Evolutionary conservation across 2,113 vertebrate genomes (phyloP).

Genomic region (Bettongia penicillata): DNA sequence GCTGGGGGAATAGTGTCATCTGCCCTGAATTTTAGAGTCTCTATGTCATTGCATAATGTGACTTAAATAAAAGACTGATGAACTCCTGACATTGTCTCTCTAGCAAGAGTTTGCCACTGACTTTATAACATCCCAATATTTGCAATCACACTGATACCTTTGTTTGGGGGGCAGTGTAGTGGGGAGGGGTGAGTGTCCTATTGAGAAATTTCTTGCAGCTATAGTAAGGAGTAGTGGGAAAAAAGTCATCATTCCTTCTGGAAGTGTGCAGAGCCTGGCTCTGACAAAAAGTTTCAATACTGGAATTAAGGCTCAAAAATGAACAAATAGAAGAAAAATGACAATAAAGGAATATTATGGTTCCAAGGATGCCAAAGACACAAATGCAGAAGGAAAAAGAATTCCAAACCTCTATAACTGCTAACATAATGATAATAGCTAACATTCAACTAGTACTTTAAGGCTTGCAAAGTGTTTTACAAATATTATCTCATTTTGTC

Average conservation of each 20-base stretch:
- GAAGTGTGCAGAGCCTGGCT: neutral
- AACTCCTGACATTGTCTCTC: neutral
- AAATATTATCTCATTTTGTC: neutral
- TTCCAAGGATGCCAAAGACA: neutral
- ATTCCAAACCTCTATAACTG: neutral
- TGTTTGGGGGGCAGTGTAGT: fast-evolving
- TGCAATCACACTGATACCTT: neutral
- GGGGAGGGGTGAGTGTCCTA: neutral
- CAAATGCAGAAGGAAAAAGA: neutral
- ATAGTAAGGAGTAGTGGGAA: neutral
- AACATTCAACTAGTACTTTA: neutral
- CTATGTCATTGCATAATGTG: neutral
- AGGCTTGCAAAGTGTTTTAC: neutral
- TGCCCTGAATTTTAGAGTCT: neutral
- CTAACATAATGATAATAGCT: neutral
- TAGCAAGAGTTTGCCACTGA: neutral
- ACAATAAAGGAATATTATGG: neutral
- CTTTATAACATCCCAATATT: fast-evolving
- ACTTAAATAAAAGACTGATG: neutral
- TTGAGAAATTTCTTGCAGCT: no score
- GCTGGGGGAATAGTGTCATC: neutral
- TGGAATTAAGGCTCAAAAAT: neutral
- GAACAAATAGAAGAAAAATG: neutral
- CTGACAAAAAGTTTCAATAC: neutral
- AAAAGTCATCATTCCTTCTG: neutral